Base-by-base conservation (phyloP, 2,797 vertebrate genomes). In the Sebastolobus altivelis region DNA sequence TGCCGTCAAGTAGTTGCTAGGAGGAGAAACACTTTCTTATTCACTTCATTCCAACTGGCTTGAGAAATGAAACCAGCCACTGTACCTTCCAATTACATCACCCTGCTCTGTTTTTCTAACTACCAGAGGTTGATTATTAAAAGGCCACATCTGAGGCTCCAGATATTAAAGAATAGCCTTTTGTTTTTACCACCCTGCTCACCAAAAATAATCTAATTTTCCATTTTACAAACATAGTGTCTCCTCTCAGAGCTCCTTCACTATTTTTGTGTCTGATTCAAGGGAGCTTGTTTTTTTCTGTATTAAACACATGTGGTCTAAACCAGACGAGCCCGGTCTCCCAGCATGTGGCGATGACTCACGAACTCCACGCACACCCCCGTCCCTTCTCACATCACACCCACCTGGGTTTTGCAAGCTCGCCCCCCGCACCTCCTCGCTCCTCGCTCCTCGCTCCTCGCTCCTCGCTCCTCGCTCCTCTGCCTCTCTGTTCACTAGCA, bases 301-400 rank as follows among this genome's bases (percentile, higher is more conserved):
- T 55, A 40, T 82, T 27, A 35, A 91, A 88, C 89, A 86, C 85
- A 90, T 89, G 83, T 89, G 92, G 86, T 86, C 61, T 72, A 74
- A 90, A 87, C 73, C 83, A 93, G 84, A 90, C 75, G 52, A 87
- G 87, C 77, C 81, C 70, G 76, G 72, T 91, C 74, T 92, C 92
- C 68, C 92, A 94, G 94, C 93, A 91, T 93, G 93, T 87, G 91
- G 88, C n/a, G 35, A 81, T 94, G 93, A 94, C 90, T 92, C 92
- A 93, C 10, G 4, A 75, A 62, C 77, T 87, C 68, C 82, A 79
- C 75, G 62, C 66, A n/a, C 68, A 8, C 70, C 65, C 73, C 58
- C 78, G 83, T 70, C 54, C 69, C 54, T 60, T 66, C 80, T 87
- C 88, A 80, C 78, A 83, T 90, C 82, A 90, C 76, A 86, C 86